Evolutionary conservation across 2,113 vertebrate species (phyloP), one percentile per base, ranked within the genome.

Genomic region (Struthidea cinerea): DNA sequence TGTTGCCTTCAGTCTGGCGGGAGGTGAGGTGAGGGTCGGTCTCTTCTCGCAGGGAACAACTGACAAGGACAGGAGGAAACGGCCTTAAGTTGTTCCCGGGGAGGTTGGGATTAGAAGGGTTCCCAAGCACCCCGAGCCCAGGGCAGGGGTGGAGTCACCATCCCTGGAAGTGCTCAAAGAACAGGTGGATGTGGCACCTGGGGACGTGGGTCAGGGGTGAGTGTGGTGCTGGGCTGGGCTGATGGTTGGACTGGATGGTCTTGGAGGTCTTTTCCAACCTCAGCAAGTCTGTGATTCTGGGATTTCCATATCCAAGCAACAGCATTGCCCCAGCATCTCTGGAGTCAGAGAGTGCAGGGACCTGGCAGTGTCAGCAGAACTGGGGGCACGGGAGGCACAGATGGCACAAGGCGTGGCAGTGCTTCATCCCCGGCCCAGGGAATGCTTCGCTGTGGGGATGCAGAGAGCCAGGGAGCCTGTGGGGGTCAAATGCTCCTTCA

Each of bases 371-470:
- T 44, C 56, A 49, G 85, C n/a, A 56, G 88, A 46, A 28, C 20
- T 63, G 79, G 35, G 59, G 68, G 14, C 70, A 17, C 16, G 56
- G 73, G 52, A 11, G 21, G 46, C 55, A 13, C 11, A 4, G n/a
- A 4, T 70, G 73, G 61, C 17, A 47, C 32, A 8, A 37, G 84
- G 22, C 13, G 1, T 7, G 44, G 75, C 11, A 64, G 15, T 6
- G 3, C 2, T 68, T 84, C 28, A 10, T 39, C 47, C 47, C 56
- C 60, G 60, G 10, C 42, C 46, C 37, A 32, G 57, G 55, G 52
- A 67, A 5, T 6, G 7, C 50, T 68, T 39, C 20, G 0, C 59
- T 64, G 1, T 1, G 1, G 35, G n/a, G 13, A 13, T 80, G 37
- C 35, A 68, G 53, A 65, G 78, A 30, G 61, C 46, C 22, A 42